Base-by-base conservation (phyloP, 2,888 invertebrate genomes). In the Trichacis sp. region DNA sequence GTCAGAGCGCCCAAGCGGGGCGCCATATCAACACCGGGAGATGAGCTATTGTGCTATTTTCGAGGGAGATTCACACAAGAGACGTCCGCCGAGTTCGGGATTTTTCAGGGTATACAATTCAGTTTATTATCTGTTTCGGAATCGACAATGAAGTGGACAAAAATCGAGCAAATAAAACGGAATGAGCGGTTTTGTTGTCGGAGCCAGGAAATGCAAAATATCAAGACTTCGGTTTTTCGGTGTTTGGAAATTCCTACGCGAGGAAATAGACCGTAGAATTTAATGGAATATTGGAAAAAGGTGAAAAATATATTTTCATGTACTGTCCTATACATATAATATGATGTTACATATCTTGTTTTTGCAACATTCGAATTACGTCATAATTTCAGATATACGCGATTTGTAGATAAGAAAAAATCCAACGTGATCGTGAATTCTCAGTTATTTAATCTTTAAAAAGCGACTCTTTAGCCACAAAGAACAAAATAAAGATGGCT, bases 41-140 rank as follows among this genome's bases (percentile, higher is more conserved):
- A 82, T 82, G 82, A 82, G 79, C 81, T 82, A 82, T 82, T 82
- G 82, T 82, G 77, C 79, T 79, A 81, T 82, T 82, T 81, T 80
- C 78, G 77, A 79, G 78, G 75, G 79, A 78, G 79, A 80, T 68
- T 57, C 64, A 53, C 62, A 65, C 65, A 58, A 58, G 60, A 70
- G 57, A 47, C 55, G 52, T 33, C 59, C 5, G 9, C 12, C 14
- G 5, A 1, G 40, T 14, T 14, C 9, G 15, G 8, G 12, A 40
- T 40, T 40, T 40, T 40, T 40, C 4, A 40, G 5, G 8, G 24
- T 8, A 40, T 40, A 40, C 40, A 40, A 40, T 15, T 40, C 40
- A 15, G 2, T 40, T 40, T 9, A 5, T 15, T 9, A 40, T 40
- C 40, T 15, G 40, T 15, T n/a, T 12, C 9, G 40, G 4, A 40